Conservation (phyloP, 2,113 vertebrate genomes). For the Rhinolophus ferrumequinum region DNA sequence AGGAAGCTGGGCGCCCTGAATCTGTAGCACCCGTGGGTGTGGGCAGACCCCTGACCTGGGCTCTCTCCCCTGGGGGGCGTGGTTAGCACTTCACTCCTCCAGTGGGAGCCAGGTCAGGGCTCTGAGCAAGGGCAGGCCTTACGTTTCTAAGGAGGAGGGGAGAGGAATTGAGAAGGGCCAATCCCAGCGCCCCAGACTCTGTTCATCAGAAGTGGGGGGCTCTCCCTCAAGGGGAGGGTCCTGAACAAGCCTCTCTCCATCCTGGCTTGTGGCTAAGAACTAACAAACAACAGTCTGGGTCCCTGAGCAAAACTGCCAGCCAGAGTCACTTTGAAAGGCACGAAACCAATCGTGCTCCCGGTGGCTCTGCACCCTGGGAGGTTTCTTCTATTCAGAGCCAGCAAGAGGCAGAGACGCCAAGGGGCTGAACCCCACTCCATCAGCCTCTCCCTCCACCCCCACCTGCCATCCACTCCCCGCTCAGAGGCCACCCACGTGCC, state of each 20-base stretch:
- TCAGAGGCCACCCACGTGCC: too few species aligned
- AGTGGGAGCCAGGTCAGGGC: background rate
- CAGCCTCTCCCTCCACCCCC: background rate
- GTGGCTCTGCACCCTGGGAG: accelerated
- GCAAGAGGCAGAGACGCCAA: background rate
- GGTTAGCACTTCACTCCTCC: background rate
- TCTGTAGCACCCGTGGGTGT: accelerated
- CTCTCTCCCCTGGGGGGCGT: background rate
- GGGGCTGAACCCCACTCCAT: accelerated
- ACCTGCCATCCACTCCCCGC: too few species aligned
- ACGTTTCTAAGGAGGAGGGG: background rate
- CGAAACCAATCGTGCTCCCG: accelerated
- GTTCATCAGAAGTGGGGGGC: background rate
- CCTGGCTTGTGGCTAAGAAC: background rate
- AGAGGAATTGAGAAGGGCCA: background rate
- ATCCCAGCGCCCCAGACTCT: background rate
- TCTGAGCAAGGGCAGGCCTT: too few species aligned
- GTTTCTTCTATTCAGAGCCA: background rate
- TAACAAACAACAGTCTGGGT: too few species aligned
- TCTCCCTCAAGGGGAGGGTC: background rate
- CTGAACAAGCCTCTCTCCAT: background rate
- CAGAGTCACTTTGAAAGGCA: too few species aligned
- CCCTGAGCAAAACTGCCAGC: background rate
- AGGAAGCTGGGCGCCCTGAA: too few species aligned
- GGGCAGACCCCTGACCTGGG: too few species aligned